phyloP scores from a whole-genome alignment of 2,888 invertebrate species.

The Morinoia aosen region DNA sequence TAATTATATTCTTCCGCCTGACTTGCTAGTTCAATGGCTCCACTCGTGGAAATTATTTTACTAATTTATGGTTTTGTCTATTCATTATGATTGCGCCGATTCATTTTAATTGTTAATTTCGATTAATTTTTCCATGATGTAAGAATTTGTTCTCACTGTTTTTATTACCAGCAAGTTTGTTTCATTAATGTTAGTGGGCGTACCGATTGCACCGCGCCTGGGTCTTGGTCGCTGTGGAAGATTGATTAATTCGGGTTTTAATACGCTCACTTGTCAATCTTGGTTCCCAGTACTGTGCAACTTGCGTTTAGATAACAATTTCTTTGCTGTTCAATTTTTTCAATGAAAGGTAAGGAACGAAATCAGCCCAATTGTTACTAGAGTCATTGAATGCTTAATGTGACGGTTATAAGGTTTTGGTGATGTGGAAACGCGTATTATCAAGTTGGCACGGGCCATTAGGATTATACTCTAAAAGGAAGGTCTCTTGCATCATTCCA shows the following conservation, averaged over 20 bases:
- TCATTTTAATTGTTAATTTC: background rate
- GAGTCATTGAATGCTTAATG: background rate
- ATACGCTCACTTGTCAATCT: background rate
- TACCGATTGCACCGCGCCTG: background rate
- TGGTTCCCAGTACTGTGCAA: background rate
- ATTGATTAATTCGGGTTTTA: background rate
- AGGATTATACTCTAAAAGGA: background rate
- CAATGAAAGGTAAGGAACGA: too few species aligned
- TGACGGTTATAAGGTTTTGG: background rate
- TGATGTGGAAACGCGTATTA: background rate
- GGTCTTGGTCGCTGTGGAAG: background rate
- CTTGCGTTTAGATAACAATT: background rate
- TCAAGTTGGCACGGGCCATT: background rate
- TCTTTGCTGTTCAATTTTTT: background rate
- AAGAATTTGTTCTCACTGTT: background rate
- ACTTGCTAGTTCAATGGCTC: background rate
- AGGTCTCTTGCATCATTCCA: background rate
- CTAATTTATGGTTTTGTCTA: background rate
- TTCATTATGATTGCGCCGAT: background rate
- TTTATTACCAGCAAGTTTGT: background rate
- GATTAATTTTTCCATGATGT: background rate
- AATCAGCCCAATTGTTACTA: background rate
- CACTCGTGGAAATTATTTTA: background rate
- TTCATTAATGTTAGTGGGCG: background rate
- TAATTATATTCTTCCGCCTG: background rate